Percentiles rank a stretch among this genome's conserved stretches.
Evolutionary conservation across 2,797 vertebrate species (phyloP).

Genomic region (Threskiornis aethiopicus): DNA sequence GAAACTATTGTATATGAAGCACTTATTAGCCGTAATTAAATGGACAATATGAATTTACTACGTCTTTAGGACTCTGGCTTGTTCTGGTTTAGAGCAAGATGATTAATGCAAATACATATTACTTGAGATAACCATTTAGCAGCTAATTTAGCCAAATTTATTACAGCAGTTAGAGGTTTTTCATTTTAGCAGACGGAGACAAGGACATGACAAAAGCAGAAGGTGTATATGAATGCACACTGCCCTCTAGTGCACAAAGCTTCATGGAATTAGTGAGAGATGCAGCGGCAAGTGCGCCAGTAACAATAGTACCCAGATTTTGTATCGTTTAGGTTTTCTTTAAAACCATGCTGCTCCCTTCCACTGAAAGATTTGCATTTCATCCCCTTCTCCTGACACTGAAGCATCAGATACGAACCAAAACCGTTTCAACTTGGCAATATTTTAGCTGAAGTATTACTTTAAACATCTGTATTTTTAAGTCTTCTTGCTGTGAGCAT

Average conservation of each 20-base stretch:
- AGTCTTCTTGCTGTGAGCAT: slow-evolving; percentile 36
- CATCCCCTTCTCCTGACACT: slow-evolving; percentile 33
- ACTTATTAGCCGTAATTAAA: slow-evolving; percentile 96
- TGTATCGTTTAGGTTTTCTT: neutral
- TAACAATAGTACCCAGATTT: neutral
- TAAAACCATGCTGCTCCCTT: slow-evolving; percentile 38
- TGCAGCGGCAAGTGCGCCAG: neutral
- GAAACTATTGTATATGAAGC: slow-evolving; percentile 87
- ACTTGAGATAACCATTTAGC: slow-evolving; percentile 99
- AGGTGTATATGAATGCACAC: slow-evolving; percentile 79
- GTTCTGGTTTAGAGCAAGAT: slow-evolving; percentile 94
- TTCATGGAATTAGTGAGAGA: neutral
- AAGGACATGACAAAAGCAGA: slow-evolving; percentile 80
- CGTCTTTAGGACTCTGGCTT: slow-evolving; percentile 87
- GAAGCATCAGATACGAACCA: slow-evolving; percentile 50
- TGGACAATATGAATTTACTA: slow-evolving; percentile 93
- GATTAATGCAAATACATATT: slow-evolving; percentile 99
- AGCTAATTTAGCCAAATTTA: slow-evolving; percentile 99
- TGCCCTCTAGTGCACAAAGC: slow-evolving; percentile 82
- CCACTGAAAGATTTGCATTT: slow-evolving; percentile 39
- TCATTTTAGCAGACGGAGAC: slow-evolving; percentile 85
- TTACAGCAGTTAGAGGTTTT: slow-evolving; percentile 90
- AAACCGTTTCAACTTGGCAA: slow-evolving; percentile 50
- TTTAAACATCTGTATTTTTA: slow-evolving; percentile 70
- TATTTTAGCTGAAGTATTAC: slow-evolving; percentile 61